These are phyloP conservation scores for Pogoniulus pusillus DNA, from an alignment of 2,797 vertebrate species.

Conservation along the genomic window DNA sequence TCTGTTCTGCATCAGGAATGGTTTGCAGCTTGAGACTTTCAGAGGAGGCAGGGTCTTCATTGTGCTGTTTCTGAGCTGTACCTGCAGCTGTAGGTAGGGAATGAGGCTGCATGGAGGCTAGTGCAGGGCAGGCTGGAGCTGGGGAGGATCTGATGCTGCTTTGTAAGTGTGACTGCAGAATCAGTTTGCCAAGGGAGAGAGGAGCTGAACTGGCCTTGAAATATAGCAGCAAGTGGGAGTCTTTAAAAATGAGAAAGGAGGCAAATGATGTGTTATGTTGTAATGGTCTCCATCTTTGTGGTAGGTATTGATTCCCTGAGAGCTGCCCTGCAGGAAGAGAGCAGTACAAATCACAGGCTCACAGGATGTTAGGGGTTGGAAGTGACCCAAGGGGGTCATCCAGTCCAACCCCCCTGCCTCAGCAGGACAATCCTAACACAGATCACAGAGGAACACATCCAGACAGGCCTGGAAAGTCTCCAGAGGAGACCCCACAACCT, in stretches of 20 bases:
- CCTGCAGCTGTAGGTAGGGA: not conserved
- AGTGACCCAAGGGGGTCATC: too few relatives aligned
- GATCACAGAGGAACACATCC: too few relatives aligned
- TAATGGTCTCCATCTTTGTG: not conserved
- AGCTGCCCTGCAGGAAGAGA: not conserved
- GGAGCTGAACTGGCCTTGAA: not conserved
- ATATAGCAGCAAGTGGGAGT: not conserved
- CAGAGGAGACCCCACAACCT: too few relatives aligned
- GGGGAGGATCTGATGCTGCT: not conserved
- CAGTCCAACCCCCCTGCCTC: too few relatives aligned
- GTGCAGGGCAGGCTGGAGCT: not conserved
- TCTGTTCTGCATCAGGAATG: not conserved
- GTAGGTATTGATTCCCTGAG: not conserved
- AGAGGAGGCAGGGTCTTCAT: not conserved
- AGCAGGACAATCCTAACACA: too few relatives aligned
- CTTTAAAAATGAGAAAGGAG: not conserved
- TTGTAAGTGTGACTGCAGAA: not conserved
- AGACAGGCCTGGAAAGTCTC: too few relatives aligned
- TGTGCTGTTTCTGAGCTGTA: fast-evolving
- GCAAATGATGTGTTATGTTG: not conserved
- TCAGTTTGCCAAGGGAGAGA: not conserved
- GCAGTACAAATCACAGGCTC: too few relatives aligned
- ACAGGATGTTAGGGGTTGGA: too few relatives aligned
- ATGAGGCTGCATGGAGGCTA: fast-evolving
- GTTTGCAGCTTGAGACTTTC: not conserved